Evolutionary conservation across 2,888 invertebrate genomes (phyloP).

Genomic region (Drosophila multiciliata): DNA sequence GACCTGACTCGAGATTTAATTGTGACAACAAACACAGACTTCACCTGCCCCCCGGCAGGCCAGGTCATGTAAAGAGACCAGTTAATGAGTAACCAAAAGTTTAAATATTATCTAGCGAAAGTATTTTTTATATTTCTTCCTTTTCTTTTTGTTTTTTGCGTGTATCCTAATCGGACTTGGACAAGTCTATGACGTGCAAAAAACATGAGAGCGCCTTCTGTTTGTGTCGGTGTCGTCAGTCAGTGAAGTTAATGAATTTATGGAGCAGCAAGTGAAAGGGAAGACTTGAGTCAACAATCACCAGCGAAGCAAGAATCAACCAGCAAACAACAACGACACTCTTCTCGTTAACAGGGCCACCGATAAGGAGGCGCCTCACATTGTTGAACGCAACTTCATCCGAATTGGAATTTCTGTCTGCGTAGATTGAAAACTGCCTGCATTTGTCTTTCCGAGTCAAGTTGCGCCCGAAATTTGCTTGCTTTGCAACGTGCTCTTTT

Average conservation of each 20-base stretch:
- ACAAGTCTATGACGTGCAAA: constrained; percentile 69
- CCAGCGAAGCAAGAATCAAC: neutral
- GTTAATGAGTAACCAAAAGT: constrained; percentile 43
- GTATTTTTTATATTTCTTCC: constrained; percentile 57
- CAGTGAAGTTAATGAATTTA: constrained; percentile 74
- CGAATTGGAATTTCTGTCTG: constrained; percentile 52
- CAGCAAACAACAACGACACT: neutral
- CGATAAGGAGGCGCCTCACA: constrained; percentile 46
- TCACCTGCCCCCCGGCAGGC: constrained; percentile 31
- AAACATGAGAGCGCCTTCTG: constrained; percentile 34
- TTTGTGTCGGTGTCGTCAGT: constrained; percentile 48
- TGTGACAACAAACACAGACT: constrained; percentile 44
- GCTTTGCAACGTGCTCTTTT: constrained; percentile 21
- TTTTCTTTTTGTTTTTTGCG: constrained; percentile 7
- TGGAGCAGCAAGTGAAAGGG: constrained; percentile 36
- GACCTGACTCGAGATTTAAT: constrained; percentile 50
- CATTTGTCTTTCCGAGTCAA: constrained; percentile 32
- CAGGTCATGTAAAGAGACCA: constrained; percentile 62
- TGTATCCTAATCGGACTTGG: neutral
- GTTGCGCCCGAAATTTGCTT: constrained; percentile 32
- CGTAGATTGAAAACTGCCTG: constrained; percentile 7
- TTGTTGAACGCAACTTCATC: constrained; percentile 50
- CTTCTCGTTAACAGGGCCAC: constrained; percentile 17
- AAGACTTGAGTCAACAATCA: constrained; percentile 18
- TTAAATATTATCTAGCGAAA: constrained; percentile 43